Evolutionary conservation across 2,797 vertebrate genomes (phyloP).

Genomic region (Schizopygopsis malacanthus): DNA sequence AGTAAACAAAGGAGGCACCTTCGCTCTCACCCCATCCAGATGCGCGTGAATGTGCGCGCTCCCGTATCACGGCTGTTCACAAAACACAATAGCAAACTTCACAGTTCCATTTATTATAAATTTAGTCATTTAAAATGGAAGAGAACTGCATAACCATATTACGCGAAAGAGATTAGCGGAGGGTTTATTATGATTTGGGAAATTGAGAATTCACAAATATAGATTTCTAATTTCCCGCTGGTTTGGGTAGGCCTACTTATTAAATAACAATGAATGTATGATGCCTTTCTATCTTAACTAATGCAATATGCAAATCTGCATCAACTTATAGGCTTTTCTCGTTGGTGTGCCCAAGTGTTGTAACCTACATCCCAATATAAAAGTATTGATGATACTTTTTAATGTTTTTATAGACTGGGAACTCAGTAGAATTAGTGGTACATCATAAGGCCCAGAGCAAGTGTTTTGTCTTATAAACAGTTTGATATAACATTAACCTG

Average conservation of each 20-base stretch:
- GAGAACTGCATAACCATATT: not conserved
- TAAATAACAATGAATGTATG: not conserved
- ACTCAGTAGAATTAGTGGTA: not conserved
- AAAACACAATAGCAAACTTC: constrained; percentile 1
- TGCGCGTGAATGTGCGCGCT: constrained; percentile 23
- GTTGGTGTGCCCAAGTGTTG: not conserved
- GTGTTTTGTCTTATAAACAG: constrained; percentile 21
- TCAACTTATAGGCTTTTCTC: not conserved
- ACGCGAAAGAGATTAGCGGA: not conserved
- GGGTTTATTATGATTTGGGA: not conserved
- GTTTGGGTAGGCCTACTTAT: not conserved
- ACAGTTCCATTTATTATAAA: not conserved
- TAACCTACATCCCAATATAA: not conserved
- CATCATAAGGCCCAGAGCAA: not conserved
- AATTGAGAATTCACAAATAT: not conserved
- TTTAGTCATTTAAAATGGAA: not conserved
- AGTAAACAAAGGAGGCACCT: constrained; percentile 60
- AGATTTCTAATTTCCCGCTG: not conserved
- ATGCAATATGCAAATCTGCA: not conserved
- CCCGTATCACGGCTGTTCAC: not conserved
- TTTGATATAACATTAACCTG: constrained; percentile 26
- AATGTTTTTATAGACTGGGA: not conserved
- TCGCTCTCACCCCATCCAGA: constrained; percentile 36
- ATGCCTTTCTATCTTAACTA: not conserved
- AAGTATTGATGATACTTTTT: not conserved